Evolutionary conservation across 2,797 vertebrate genomes (phyloP), one percentile per base, ranked within the genome.

Genomic region (Hozukius guyotensis): DNA sequence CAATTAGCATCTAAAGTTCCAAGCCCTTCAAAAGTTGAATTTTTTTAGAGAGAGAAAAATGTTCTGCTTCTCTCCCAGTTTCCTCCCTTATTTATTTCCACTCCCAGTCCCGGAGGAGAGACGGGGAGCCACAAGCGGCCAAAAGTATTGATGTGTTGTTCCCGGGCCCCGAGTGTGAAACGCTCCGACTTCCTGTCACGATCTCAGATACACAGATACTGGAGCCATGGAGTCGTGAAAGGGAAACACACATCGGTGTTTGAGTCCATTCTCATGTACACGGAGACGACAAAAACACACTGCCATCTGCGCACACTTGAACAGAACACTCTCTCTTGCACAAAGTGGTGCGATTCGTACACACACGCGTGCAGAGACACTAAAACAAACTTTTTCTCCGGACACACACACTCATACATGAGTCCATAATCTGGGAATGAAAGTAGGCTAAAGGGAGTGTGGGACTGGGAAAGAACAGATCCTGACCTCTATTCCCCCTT

Each of bases 131-230:
- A 68, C 57, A 34, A 70, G 64, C 36, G 49, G 67, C 79, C 87
- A 87, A 83, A 86, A 86, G 68, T 42, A 81, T 53, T 75, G 78
- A 87, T 70, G 84, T 69, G 65, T 80, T 65, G 38, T 83, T 85
- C 66, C 59, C 63, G 36, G 65, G 57, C 27, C 62, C 55, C 18
- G 38, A 88, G 81, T 76, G 62, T 72, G 85, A 91, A 93, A 89
- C 77, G 46, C 72, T 82, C 72, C 1, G 38, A 91, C 81, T 92
- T 93, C 85, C 91, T 89, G 89, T 92, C 81, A 75, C 10, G 77
- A 87, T 78, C 68, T 84, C 65, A 76, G 81, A 82, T 77, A 65
- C 68, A 70, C 68, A 78, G 78, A 84, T n/a, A 52, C 49, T 61
- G 74, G 49, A 79, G 65, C 70, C 57, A 46, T 24, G 49, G 25